Base-by-base conservation (phyloP, 1,140 invertebrate genomes). In the Scylla paramamosain region DNA sequence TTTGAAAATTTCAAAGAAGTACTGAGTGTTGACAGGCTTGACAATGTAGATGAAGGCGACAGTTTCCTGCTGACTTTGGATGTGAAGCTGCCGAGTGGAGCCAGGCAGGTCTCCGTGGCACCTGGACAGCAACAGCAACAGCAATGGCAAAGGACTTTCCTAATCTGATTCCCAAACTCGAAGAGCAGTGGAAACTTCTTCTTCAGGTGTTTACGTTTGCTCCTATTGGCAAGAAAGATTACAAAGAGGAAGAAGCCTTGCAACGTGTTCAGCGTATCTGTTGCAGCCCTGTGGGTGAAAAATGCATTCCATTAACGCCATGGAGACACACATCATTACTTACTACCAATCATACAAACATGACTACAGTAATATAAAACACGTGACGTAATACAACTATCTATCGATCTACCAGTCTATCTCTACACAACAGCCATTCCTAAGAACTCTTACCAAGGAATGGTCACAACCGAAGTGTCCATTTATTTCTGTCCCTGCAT, bases 171-270 rank as follows among this genome's bases (percentile, higher is more conserved):
- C 10, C 10, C 7, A 4, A 93, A 8, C 77, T 31, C n/a, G 67
- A 84, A 84, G 14, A 48, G 4, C 39, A 31, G 67, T 20, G 91
- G 91, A 52, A 77, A 93, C 91, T 84, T 93, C 12, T 48, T 84
- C 52, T 95, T 95, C 39, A 95, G 83, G 6, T 91, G 67, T 39
- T 87, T 83, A 20, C 77, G 94, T 46, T 95, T 95, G 6, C 48
- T 32, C 32, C 52, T 52, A 45, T 91, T 92, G 48, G 77, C 82
- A 82, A 95, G 10, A 67, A 95, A 95, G 82, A 95, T 95, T 6
- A 92, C n/a, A 12, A 95, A 87, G 7, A 95, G 67, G 82, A 95
- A 92, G 89, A 95, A 59, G 10, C 94, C 94, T 83, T 95, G 94
- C 10, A 95, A 77, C 8, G 89, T 86, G 32, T 95, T 95, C 16